phyloP scores from a whole-genome alignment of 2,888 invertebrate genomes.

The Mechanitis messenoides region DNA sequence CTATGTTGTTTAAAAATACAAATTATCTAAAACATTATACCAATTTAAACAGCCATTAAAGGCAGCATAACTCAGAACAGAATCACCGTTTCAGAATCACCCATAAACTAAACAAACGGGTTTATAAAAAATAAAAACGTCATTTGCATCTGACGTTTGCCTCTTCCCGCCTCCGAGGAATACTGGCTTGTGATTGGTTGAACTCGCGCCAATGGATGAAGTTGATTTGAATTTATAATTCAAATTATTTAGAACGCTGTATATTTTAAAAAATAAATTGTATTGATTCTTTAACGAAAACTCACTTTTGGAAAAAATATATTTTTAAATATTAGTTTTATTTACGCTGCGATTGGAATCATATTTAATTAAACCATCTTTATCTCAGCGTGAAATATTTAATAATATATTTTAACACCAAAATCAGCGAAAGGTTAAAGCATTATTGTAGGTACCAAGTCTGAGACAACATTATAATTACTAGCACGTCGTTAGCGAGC shows the following conservation, averaged over 20 bases:
- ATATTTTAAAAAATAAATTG: constrained; percentile 5
- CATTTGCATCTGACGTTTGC: constrained; percentile 71
- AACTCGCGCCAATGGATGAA: constrained; percentile 49
- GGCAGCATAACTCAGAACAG: constrained; percentile 39
- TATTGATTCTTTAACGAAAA: neutral
- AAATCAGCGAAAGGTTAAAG: constrained; percentile 1
- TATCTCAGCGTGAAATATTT: neutral
- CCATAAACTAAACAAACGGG: constrained; percentile 54
- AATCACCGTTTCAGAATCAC: constrained; percentile 49
- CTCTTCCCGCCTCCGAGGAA: constrained; percentile 66
- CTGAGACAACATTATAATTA: constrained; percentile 29
- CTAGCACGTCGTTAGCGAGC: constrained; percentile 35
- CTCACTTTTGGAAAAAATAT: neutral
- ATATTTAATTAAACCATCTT: neutral
- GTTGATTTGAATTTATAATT: constrained; percentile 46
- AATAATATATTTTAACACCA: constrained; percentile 3
- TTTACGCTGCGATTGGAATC: too few relatives aligned
- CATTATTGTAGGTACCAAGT: constrained; percentile 6
- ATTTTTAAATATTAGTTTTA: too few relatives aligned
- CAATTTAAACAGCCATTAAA: constrained; percentile 4
- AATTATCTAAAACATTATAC: constrained; percentile 1
- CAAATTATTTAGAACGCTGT: constrained; percentile 20
- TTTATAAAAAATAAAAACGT: constrained; percentile 51
- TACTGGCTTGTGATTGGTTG: constrained; percentile 51
- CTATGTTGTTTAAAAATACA: neutral